Evolutionary conservation across 2,888 invertebrate genomes (phyloP), one percentile per base, ranked within the genome.

Genomic region (Penaeus monodon): DNA sequence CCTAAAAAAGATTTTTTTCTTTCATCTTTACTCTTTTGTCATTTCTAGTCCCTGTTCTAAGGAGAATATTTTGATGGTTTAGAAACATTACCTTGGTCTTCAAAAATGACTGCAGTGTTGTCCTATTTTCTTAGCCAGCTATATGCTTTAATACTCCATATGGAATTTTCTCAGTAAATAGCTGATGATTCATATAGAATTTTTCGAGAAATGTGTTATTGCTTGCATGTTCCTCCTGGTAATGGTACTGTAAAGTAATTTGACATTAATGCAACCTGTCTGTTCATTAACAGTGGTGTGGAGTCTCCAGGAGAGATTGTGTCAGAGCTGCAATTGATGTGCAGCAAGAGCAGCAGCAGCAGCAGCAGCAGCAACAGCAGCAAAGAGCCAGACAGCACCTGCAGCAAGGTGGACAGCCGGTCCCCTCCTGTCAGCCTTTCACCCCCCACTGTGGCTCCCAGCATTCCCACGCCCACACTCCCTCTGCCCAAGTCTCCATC

Each of bases 221-320:
- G 10, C 44, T 10, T 44, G 27, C 64, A 33, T 82, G 65, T 63
- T 80, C 64, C 20, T 24, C 20, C 65, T 85, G 14, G 63, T 33
- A 70, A 22, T 29, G 68, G 68, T 84, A 57, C 38, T 63, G 22
- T 64, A 29, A 29, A 64, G 20, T 29, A 64, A 64, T 12, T 65
- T 20, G 24, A 57, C 22, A 66, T 10, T 66, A 38, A 33, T 10
- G 78, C 77, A 84, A 83, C 78, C 91, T 91, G 91, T 91, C 91
- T 90, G 90, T 90, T 91, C 88, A 90, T 90, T 93, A 93, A 91
- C 94, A 96, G 96, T 94, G 96, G 95, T 92, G 94, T 96, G 93
- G 96, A 96, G 94, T 94, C 94, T 94, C 94, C 94, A 93, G 94
- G 95, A 94, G 95, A 96, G 93, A 94, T 96, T 92, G 95, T 95